Base-by-base conservation (phyloP, 2,888 invertebrate genomes). In the Petrophora chlorosata region DNA sequence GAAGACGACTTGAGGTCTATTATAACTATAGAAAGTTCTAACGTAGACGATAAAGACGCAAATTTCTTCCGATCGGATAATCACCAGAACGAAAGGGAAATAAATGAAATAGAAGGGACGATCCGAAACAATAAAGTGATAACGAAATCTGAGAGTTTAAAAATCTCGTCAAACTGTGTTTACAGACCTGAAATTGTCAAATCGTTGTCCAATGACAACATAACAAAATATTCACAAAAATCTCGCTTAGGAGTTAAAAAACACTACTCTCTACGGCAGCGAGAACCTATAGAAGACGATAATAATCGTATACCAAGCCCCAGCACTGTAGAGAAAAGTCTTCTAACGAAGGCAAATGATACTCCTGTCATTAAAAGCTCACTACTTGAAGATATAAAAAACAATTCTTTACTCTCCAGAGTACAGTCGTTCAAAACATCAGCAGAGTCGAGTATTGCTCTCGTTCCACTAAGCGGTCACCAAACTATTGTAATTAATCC, bases 401-500 rank as follows among this genome's bases (percentile, higher is more conserved):
- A 72, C 16, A 74, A 80, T 49, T 79, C 82, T n/a, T 70, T 90
- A 36, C 57, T 89, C 54, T 84, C 88, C 17, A 70, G 89, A 60
- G 88, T 89, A 3, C 89, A 89, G 60, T 88, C 89, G 23, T 90
- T 90, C 49, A 90, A 90, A 65, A 87, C 88, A 50, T 80, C 84
- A 2, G 79, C 84, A n/a, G 84, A 88, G 54, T 85, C 87, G n/a
- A 86, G 82, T 59, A 85, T 91, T 50, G 78, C 85, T 44, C 81
- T 91, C 38, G 78, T 91, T 26, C 91, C 91, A 30, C 67, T 91
- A 51, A 91, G 91, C 60, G 90, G 91, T 33, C 90, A 91, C 66
- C 91, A 91, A 78, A 91, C 91, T n/a, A 86, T 91, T 59, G 84
- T 91, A 15, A 85, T 90, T 45, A 80, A 90, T 70, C 89, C 90